A percentile compares a stretch with the other conserved stretches of the same genome.
Evolutionary conservation across 2,888 invertebrate species (phyloP).

Genomic region (Eubasilissa splendida): DNA sequence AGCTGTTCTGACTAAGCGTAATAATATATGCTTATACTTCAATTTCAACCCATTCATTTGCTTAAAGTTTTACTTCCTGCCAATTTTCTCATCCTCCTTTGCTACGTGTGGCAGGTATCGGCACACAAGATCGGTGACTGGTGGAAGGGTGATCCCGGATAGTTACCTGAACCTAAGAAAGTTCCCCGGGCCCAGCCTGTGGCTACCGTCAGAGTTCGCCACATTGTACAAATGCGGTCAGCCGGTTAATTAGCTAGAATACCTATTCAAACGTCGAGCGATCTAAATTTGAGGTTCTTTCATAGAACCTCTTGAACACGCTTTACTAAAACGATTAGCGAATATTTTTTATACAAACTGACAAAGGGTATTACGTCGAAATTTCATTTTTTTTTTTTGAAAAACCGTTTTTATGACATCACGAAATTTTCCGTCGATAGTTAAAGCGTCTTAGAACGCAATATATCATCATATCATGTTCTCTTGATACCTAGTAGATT

Average conservation of each 20-base stretch:
- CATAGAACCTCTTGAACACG: neutral
- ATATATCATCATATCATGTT: slow-evolving; percentile 7
- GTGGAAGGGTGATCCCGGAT: slow-evolving; percentile 20
- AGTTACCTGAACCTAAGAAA: slow-evolving; percentile 36
- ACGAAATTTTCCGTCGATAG: too few species aligned
- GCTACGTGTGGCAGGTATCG: slow-evolving; percentile 11
- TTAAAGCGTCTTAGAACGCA: neutral
- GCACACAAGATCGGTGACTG: slow-evolving; percentile 27
- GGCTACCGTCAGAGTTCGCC: slow-evolving; percentile 30
- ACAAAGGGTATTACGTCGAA: neutral
- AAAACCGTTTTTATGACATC: too few species aligned
- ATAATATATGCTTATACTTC: slow-evolving; percentile 1
- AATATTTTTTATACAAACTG: neutral
- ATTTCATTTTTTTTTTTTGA: neutral
- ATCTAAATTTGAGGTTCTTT: slow-evolving; percentile 7
- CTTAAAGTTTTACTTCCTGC: too few species aligned
- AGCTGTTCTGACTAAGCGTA: neutral
- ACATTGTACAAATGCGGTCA: slow-evolving; percentile 45
- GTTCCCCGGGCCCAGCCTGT: slow-evolving; percentile 18
- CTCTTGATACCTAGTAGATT: neutral
- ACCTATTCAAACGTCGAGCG: slow-evolving; percentile 33
- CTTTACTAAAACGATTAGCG: neutral
- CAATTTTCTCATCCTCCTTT: too few species aligned
- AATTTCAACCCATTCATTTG: neutral
- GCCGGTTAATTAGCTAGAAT: slow-evolving; percentile 43